Percentiles rank a stretch among this genome's conserved stretches.
phyloP scores from a whole-genome alignment of 2,888 invertebrate genomes.

The Cephus nigrinus region DNA sequence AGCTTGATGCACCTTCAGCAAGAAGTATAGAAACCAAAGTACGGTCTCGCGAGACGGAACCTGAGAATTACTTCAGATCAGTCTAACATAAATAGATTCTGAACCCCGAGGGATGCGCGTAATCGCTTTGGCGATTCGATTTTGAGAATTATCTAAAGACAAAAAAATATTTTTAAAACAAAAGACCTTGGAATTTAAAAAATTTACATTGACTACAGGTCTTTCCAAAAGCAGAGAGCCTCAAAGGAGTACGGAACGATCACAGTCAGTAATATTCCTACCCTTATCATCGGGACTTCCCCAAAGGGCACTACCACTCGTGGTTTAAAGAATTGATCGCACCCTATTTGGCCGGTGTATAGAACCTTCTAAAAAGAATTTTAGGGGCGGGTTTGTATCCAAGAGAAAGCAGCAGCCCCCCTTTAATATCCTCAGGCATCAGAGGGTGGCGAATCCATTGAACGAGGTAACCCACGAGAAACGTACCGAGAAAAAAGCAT shows the following conservation, averaged over 20 bases:
- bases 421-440: background rate
- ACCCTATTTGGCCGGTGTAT: background rate
- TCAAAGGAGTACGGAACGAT: background rate
- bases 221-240: background rate
- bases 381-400: background rate
- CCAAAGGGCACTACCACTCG: background rate
- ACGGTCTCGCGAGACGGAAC: background rate
- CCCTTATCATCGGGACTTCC: background rate
- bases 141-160: background rate
- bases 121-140: background rate
- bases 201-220: background rate
- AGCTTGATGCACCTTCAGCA: background rate
- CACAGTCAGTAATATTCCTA: background rate
- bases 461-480: background rate
- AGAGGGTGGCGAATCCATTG: background rate
- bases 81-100: background rate
- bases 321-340: background rate
- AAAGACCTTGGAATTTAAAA: background rate
- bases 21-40: background rate
- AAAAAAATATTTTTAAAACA: background rate
- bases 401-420: background rate
- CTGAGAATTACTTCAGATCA: background rate
- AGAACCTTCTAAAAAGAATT: background rate
- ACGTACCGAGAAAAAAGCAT: background rate
- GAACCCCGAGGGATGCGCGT: background rate